phyloP scores from a whole-genome alignment of 2,113 vertebrate genomes.

The Osmerus eperlanus region DNA sequence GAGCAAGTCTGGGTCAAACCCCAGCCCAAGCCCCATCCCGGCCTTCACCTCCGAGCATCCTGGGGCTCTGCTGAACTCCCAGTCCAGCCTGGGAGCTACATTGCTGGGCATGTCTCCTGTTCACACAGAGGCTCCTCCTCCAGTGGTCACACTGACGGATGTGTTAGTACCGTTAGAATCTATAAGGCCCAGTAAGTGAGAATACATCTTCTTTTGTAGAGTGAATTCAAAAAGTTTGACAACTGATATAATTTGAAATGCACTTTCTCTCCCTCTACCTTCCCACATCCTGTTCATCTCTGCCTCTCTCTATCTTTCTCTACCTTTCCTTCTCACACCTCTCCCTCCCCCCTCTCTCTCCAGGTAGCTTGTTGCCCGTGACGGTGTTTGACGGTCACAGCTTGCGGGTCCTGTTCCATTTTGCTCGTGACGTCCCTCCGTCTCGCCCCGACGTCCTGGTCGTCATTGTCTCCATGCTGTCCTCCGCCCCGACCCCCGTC shows the following conservation, averaged over 20 bases:
- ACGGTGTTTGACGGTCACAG: constrained; percentile 94
- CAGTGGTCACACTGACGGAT: constrained; percentile 79
- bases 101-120: constrained; percentile 50
- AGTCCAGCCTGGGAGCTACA: constrained; percentile 40
- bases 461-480: constrained; percentile 97
- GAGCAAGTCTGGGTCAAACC: constrained; percentile 71
- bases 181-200: constrained; percentile 91
- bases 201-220: not conserved
- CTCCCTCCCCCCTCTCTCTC: not conserved
- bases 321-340: not conserved
- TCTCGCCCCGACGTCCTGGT: constrained; percentile 87
- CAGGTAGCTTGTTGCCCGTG: constrained; percentile 92
- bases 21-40: constrained; percentile 33
- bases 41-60: constrained; percentile 60
- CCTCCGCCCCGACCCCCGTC: constrained; percentile 87
- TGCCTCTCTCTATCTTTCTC: no score
- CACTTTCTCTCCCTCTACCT: not conserved
- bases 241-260: not conserved
- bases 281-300: no score
- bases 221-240: rapidly evolving
- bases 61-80: constrained; percentile 46
- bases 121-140: constrained; percentile 43
- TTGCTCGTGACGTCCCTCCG: constrained; percentile 82
- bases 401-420: constrained; percentile 94
- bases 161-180: constrained; percentile 94